phyloP scores from a whole-genome alignment of 2,797 vertebrate species.

The Emydoidea blandingii region DNA sequence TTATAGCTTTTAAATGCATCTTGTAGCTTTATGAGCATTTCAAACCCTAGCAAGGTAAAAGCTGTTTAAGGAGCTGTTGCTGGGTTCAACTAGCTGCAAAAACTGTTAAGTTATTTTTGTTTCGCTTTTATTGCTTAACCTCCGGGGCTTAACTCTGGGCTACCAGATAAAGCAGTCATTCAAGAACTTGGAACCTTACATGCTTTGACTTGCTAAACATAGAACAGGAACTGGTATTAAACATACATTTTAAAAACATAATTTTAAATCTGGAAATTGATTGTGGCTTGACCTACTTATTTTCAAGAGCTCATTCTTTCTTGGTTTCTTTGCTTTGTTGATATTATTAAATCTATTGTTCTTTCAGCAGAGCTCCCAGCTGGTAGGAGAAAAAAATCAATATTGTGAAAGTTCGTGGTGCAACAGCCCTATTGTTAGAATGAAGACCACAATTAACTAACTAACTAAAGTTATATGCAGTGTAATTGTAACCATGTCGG shows the following conservation, averaged over 20 bases:
- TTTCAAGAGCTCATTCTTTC: slow-evolving; percentile 55
- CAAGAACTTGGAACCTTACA: slow-evolving; percentile 51
- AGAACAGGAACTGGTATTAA: slow-evolving; percentile 55
- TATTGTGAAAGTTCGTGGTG: slow-evolving; percentile 28
- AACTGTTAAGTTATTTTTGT: slow-evolving; percentile 77
- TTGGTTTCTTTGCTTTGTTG: slow-evolving; percentile 56
- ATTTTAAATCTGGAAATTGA: slow-evolving; percentile 77
- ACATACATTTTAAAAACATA: slow-evolving; percentile 73
- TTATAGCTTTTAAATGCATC: slow-evolving; percentile 74
- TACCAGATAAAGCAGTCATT: slow-evolving; percentile 67
- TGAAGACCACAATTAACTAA: slow-evolving; percentile 49
- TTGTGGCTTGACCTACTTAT: slow-evolving; percentile 69
- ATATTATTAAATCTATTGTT: slow-evolving; percentile 61
- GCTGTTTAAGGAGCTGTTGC: slow-evolving; percentile 65
- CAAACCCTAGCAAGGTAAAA: slow-evolving; percentile 62
- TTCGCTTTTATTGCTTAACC: slow-evolving; percentile 80
- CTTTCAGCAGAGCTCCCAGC: slow-evolving; percentile 48
- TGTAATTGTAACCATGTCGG: background rate
- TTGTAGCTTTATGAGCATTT: slow-evolving; percentile 72
- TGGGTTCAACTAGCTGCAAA: slow-evolving; percentile 70
- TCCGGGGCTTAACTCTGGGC: slow-evolving; percentile 68
- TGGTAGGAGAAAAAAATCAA: slow-evolving; percentile 61
- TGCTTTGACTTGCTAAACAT: slow-evolving; percentile 58
- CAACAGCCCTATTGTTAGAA: slow-evolving; percentile 34
- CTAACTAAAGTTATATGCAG: background rate